Evolutionary conservation across 2,113 vertebrate species (phyloP).

Genomic region (Oryzias javanicus): DNA sequence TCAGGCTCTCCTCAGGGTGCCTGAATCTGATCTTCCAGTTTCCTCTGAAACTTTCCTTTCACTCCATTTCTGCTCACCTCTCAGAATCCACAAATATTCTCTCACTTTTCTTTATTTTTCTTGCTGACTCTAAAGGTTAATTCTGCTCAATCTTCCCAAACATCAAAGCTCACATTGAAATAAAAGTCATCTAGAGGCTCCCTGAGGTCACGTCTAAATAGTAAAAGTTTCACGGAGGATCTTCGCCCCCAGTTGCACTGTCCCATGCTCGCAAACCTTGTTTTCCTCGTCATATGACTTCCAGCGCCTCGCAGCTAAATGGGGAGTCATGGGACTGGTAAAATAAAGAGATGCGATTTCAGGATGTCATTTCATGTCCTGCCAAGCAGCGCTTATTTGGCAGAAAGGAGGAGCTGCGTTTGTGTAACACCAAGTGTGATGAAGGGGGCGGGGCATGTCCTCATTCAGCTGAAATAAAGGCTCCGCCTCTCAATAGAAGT

Average conservation of each 20-base stretch:
- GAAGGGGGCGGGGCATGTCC: too few relatives aligned
- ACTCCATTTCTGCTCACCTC: too few relatives aligned
- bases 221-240: constrained; percentile 15
- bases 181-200: not conserved
- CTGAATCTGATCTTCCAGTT: too few relatives aligned
- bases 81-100: too few relatives aligned
- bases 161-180: constrained; percentile 8
- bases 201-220: constrained; percentile 25
- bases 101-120: too few relatives aligned
- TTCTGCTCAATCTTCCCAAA: not conserved
- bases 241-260: constrained; percentile 7
- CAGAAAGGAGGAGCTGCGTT: too few relatives aligned
- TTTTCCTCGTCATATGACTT: constrained; percentile 62
- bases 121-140: too few relatives aligned
- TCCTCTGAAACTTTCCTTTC: too few relatives aligned
- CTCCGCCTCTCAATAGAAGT: too few relatives aligned
- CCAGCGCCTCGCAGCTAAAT: constrained; percentile 34
- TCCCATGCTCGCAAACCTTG: constrained; percentile 51
- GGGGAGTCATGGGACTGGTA: constrained; percentile 48
- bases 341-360: constrained; percentile 35
- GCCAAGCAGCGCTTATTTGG: not conserved
- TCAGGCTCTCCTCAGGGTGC: too few relatives aligned
- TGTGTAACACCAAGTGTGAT: too few relatives aligned
- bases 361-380: constrained; percentile 24
- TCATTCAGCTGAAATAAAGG: too few relatives aligned